Conservation (phyloP, 92 coral and sea anemone species). For the Palythoa grandis region DNA sequence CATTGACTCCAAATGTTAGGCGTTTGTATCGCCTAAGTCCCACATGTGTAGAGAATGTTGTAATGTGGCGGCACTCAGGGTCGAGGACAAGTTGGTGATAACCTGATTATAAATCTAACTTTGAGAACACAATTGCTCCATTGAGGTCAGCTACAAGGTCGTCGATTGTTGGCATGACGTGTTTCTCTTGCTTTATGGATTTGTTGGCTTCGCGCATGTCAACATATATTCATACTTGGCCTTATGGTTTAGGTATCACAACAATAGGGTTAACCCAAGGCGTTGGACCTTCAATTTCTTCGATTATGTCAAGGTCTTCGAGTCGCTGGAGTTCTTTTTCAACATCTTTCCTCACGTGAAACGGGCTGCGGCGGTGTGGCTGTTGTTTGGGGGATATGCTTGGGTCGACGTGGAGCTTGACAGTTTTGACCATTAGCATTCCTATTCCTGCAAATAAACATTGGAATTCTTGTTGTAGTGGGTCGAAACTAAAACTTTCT, state of each 20-base stretch:
- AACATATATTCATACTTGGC: conserved; percentile 67
- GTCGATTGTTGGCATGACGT: conserved; percentile 58
- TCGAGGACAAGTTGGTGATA: conserved; percentile 74
- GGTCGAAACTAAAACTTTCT: conserved; percentile 13
- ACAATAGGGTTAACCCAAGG: conserved; percentile 81
- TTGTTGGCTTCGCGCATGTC: conserved; percentile 76
- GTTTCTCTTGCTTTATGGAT: conserved; percentile 61
- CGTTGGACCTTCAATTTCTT: conserved; percentile 65
- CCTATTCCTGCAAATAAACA: conserved; percentile 69
- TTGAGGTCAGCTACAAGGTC: conserved; percentile 40
- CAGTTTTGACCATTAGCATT: conserved; percentile 56
- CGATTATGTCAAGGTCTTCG: conserved; percentile 67
- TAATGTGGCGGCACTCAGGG: conserved; percentile 67
- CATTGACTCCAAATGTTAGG: conserved; percentile 73
- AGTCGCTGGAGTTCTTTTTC: conserved; percentile 52
- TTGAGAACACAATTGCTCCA: conserved; percentile 61
- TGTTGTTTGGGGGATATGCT: conserved; percentile 62
- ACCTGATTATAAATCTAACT: conserved; percentile 70
- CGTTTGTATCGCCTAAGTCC: conserved; percentile 66
- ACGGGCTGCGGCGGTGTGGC: conserved; percentile 59
- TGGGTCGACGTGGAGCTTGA: conserved; percentile 69
- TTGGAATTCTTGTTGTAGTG: conserved; percentile 41
- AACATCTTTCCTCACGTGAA: conserved; percentile 57
- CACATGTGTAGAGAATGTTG: conserved; percentile 70
- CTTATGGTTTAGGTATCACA: conserved; percentile 66